Percentiles rank a stretch among this genome's conserved stretches.
Conservation (phyloP, 2,113 vertebrate genomes). For the Bostrychus sinensis region DNA sequence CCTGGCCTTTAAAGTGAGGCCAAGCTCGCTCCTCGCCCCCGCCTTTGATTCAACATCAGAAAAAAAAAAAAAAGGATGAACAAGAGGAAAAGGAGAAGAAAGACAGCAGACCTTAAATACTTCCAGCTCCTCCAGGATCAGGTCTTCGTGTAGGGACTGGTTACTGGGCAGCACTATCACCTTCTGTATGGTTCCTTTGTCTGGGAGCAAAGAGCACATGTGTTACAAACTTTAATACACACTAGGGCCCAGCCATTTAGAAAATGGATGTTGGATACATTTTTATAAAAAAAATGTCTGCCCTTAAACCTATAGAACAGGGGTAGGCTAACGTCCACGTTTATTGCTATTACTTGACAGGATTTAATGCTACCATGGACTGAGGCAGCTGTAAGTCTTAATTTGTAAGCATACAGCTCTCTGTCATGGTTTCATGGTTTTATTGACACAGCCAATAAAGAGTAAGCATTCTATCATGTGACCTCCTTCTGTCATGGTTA, state of each 20-base stretch:
- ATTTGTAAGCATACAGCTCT: no score
- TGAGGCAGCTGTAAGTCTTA: no score
- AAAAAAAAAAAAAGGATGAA: conserved; percentile 47
- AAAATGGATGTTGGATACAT: no score
- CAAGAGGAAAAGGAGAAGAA: conserved; percentile 10
- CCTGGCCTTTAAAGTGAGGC: conserved; percentile 45
- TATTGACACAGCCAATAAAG: no score
- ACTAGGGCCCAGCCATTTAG: background rate
- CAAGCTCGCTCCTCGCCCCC: conserved; percentile 8
- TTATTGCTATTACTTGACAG: no score
- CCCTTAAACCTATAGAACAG: no score
- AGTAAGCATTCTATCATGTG: no score
- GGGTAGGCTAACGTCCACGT: no score
- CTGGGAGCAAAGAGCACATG: conserved; percentile 69
- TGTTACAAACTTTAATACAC: conserved; percentile 18
- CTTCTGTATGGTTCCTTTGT: conserved; percentile 95
- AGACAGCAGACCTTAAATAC: conserved; percentile 90
- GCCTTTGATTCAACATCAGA: conserved; percentile 57
- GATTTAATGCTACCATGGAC: no score
- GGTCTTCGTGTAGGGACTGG: conserved; percentile 86
- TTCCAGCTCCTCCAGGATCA: conserved; percentile 97
- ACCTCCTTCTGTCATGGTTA: no score
- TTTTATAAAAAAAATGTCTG: no score
- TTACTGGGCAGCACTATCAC: conserved; percentile 93
- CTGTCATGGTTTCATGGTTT: no score